Evolutionary conservation across 2,113 vertebrate species (phyloP), one percentile per base, ranked within the genome.

Genomic region (Puntigrus tetrazona): DNA sequence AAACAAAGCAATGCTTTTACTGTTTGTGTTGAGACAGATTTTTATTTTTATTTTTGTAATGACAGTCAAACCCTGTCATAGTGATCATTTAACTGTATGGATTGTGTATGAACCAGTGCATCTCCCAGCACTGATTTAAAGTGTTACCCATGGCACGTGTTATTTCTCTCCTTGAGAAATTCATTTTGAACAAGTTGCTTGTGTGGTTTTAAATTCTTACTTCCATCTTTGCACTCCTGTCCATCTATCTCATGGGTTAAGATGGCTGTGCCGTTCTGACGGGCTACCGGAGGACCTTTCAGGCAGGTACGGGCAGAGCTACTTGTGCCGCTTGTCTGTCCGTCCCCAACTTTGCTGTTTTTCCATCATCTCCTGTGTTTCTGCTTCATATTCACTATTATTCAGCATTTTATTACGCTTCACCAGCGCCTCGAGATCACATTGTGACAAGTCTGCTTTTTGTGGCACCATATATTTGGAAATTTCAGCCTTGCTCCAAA

Each of bases 271-370:
- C 92, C 73, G 90, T 93, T 69, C 86, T 94, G 88, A 94, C 93
- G 43, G 90, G 89, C 69, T 94, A 91, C 92, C 92, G 84, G 92
- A 94, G 90, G 81, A 94, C 89, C 88, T 86, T 92, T 82, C 89
- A 88, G 83, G 69, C 93, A 94, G 93, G 94, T 94, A 94, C 29
- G 88, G 88, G 90, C 90, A 90, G 91, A 92, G 34, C 90, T 91
- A 81, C 67, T 34, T 92, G 89, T 92, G 85, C 85, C 16, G 70
- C 91, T 90, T 88, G 78, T 92, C 91, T 92, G 91, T 94, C 88
- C 18, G 52, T 57, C 41, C 70, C 27, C 31, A 41, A 20, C 47
- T 83, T 84, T 78, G 20, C 52, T n/a, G 55, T 27, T 78, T 65
- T 72, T 74, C n/a, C 13, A 41, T 80, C 76, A n/a, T 22, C 41